Percentiles rank a stretch among this genome's conserved stretches.
phyloP scores from a whole-genome alignment of 2,888 invertebrate genomes.

The Chymomyza procnemis region DNA sequence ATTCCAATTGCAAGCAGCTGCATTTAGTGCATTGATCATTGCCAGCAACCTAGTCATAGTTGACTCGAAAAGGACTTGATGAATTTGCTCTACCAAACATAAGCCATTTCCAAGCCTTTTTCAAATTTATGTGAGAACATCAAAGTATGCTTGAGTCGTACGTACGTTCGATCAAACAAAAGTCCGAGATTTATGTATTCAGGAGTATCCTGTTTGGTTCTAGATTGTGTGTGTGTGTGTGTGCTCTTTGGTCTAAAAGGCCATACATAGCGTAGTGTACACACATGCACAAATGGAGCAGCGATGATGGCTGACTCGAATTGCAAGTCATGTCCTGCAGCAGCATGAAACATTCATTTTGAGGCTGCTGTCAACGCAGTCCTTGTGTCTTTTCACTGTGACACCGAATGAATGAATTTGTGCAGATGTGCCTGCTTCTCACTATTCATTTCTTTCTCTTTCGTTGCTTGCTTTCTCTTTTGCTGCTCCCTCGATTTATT shows the following conservation, averaged over 20 bases:
- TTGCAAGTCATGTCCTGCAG: not conserved
- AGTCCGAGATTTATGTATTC: constrained; percentile 62
- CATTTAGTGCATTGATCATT: no score
- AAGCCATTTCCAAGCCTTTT: constrained; percentile 40
- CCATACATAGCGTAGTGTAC: no score
- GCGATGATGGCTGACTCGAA: not conserved
- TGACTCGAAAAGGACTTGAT: no score
- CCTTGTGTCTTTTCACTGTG: not conserved
- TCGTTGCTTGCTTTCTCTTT: not conserved
- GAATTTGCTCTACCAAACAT: no score
- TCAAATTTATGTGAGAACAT: constrained; percentile 53
- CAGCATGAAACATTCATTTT: not conserved
- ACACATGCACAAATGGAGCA: not conserved
- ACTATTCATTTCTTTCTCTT: not conserved
- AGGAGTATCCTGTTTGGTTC: not conserved
- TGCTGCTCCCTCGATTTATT: not conserved
- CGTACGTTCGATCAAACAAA: constrained; percentile 70
- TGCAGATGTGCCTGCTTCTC: not conserved
- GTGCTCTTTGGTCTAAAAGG: not conserved
- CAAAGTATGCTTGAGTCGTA: constrained; percentile 52
- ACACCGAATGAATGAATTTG: constrained; percentile 9
- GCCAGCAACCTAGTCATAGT: no score
- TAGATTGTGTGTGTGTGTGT: not conserved
- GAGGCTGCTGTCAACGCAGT: not conserved
- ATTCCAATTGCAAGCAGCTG: no score